phyloP scores from a whole-genome alignment of 2,113 vertebrate species.

The Erythrocercus mccallii region DNA sequence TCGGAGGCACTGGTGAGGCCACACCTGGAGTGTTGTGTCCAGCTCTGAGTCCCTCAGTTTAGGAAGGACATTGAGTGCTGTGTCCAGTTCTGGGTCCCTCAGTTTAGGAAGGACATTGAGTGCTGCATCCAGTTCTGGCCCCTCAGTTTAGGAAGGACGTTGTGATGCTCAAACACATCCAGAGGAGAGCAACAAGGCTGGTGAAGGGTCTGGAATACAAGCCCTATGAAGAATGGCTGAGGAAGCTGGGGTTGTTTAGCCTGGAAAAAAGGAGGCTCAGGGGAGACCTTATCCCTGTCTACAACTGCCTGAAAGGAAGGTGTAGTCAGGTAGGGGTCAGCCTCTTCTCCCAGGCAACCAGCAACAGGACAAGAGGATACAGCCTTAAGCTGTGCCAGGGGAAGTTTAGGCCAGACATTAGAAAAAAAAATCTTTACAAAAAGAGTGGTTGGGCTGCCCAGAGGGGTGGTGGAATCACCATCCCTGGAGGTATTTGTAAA shows the following conservation, averaged over 20 bases:
- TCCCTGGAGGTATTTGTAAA: neutral
- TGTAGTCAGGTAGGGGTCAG: neutral
- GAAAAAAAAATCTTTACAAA: neutral
- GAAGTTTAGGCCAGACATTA: neutral
- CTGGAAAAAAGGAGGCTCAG: neutral
- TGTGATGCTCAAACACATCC: fast-evolving
- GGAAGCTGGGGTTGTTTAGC: neutral
- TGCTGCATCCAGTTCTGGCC: neutral
- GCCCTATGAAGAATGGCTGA: fast-evolving
- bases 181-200: neutral
- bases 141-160: neutral
- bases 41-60: too few species aligned
- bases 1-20: fast-evolving
- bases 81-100: neutral
- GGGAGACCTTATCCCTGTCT: neutral
- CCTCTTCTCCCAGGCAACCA: neutral
- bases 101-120: neutral
- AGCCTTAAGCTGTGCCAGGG: neutral
- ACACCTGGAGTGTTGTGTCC: neutral
- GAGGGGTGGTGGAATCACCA: neutral
- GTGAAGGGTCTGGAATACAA: neutral
- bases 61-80: too few species aligned
- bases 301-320: neutral
- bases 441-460: neutral
- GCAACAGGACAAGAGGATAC: neutral